Evolutionary conservation across 64 coral and sea anemone genomes (phyloP).

Genomic region (Anthopleura sola): DNA sequence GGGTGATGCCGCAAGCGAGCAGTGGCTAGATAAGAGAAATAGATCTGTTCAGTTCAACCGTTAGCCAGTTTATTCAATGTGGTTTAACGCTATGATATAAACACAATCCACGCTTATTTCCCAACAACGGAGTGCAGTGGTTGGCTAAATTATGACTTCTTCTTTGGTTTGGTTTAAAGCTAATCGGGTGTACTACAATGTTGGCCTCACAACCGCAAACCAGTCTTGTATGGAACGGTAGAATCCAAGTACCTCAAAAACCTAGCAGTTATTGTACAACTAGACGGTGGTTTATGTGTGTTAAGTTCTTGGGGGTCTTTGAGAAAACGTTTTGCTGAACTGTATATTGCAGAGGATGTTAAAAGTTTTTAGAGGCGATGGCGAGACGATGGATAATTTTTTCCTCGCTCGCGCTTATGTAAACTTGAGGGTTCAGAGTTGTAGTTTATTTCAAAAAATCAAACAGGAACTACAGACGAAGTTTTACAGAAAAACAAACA

Average conservation of each 20-base stretch:
- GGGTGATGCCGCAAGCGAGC: neutral
- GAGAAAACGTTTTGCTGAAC: neutral
- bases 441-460: neutral
- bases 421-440: neutral
- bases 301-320: neutral
- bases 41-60: neutral
- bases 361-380: no score
- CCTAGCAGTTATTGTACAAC: neutral
- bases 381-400: no score
- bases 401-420: neutral
- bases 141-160: slow-evolving; percentile 25
- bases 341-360: neutral
- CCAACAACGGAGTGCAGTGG: neutral
- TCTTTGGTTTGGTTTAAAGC: slow-evolving; percentile 14
- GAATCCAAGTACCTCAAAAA: neutral
- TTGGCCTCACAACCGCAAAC: slow-evolving; percentile 14
- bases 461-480: neutral
- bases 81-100: slow-evolving; percentile 17
- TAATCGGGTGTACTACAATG: slow-evolving; percentile 4
- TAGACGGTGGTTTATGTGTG: neutral
- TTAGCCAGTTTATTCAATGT: slow-evolving; percentile 16
- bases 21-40: slow-evolving; percentile 17
- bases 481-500: neutral
- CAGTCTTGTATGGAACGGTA: neutral
- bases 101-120: slow-evolving; percentile 13